Conservation (phyloP, 2,888 invertebrate species). For the Sicus ferrugineus region DNA sequence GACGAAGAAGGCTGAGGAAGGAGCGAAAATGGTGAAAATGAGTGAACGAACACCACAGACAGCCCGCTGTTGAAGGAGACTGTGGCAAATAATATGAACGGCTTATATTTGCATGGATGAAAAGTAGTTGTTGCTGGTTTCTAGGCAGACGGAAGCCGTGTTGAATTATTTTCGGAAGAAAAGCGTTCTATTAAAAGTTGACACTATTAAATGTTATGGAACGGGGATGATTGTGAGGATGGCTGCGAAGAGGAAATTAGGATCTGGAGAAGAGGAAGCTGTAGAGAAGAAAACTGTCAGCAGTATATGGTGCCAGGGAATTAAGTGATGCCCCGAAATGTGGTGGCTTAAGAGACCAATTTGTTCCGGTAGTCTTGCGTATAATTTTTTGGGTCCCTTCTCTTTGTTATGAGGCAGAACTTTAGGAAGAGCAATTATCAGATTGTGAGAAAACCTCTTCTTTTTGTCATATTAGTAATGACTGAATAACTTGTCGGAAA, state of each 20-base stretch:
- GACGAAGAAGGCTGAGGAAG: neutral
- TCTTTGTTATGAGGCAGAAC: no score
- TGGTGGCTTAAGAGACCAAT: conserved; percentile 10
- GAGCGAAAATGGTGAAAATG: no score
- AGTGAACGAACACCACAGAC: no score
- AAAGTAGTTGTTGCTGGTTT: conserved; percentile 3
- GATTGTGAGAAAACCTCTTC: no score
- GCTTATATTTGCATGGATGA: conserved; percentile 34
- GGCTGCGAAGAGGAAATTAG: neutral
- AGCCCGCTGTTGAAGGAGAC: no score
- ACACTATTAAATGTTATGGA: conserved; percentile 25
- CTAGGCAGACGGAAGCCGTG: neutral
- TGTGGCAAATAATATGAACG: conserved; percentile 17
- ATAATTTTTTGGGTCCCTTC: no score
- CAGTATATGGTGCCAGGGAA: conserved; percentile 3
- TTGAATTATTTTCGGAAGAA: conserved; percentile 28
- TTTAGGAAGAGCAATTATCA: no score
- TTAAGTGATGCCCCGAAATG: neutral
- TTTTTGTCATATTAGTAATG: no score
- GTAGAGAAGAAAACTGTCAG: neutral
- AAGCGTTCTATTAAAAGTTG: conserved; percentile 32
- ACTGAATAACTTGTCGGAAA: no score
- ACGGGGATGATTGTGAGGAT: neutral
- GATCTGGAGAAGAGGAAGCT: neutral
- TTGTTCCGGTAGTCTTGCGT: neutral